Percentiles rank a stretch among this genome's conserved stretches.
These are phyloP conservation scores for Gasterosteus aculeatus DNA, from an alignment of 2,113 vertebrate genomes.

Conservation along the genomic window DNA sequence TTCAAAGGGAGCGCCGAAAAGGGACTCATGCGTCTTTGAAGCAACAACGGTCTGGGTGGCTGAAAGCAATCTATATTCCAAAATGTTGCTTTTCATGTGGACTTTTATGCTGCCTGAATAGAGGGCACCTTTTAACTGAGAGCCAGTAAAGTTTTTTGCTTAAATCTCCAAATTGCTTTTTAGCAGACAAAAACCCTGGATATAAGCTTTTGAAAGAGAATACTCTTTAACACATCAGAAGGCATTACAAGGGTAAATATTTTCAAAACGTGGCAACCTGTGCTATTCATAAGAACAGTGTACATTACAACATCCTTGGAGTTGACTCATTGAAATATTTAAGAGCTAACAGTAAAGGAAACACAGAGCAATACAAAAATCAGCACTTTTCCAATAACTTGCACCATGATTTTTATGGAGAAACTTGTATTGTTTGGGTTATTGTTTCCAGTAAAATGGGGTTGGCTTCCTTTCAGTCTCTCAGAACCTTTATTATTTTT, in stretches of 20 bases:
- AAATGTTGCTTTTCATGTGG: slow-evolving; percentile 65
- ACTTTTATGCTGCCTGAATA: slow-evolving; percentile 68
- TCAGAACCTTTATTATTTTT: slow-evolving; percentile 73
- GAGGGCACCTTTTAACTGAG: slow-evolving; percentile 66
- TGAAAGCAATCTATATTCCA: slow-evolving; percentile 67
- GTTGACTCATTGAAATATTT: slow-evolving; percentile 65
- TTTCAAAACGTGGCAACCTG: slow-evolving; percentile 39
- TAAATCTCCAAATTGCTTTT: slow-evolving; percentile 58
- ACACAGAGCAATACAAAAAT: slow-evolving; percentile 33
- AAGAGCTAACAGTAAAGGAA: slow-evolving; percentile 46
- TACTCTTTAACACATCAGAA: slow-evolving; percentile 15
- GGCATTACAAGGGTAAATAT: slow-evolving; percentile 40
- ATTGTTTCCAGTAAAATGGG: slow-evolving; percentile 71
- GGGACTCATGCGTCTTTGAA: slow-evolving; percentile 66
- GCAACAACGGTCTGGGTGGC: slow-evolving; percentile 57
- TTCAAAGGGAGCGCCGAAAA: slow-evolving; percentile 49
- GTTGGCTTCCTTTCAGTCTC: slow-evolving; percentile 65
- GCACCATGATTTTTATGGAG: slow-evolving; percentile 70
- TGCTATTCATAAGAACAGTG: slow-evolving; percentile 54
- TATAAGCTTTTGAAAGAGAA: slow-evolving; percentile 41
- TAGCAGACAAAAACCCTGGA: slow-evolving; percentile 42
- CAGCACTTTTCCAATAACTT: slow-evolving; percentile 57
- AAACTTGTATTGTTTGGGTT: slow-evolving; percentile 77
- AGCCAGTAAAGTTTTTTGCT: slow-evolving; percentile 60
- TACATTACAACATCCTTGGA: slow-evolving; percentile 45